Base-by-base conservation (phyloP, 2,113 vertebrate species). In the Actenoides lindsayi region DNA sequence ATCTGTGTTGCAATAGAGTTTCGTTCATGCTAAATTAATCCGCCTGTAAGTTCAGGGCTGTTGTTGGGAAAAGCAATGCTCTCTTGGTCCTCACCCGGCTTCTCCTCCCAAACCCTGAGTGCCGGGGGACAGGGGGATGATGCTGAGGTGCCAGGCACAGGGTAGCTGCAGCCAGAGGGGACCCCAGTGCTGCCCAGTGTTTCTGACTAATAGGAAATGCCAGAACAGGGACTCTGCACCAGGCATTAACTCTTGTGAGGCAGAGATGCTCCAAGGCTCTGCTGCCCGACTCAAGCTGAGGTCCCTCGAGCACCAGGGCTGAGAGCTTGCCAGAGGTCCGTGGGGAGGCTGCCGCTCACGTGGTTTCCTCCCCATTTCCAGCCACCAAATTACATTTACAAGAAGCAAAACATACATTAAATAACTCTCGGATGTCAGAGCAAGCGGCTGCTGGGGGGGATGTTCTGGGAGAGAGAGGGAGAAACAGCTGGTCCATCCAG, bases 401-500 rank as follows among this genome's bases (percentile, higher is more conserved):
- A 94, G 94, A 77, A 95, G 73, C 50, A 83, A 95, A 97, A 71
- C 42, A 64, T 87, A 81, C 76, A 93, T 93, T 78, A 94, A 96
- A 93, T 74, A 89, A 83, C 11, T 41, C 78, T 51, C 0, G 16
- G 81, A 84, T 93, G 92, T 87, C 95, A 88, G 80, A 89, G 73
- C 33, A 24, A 93, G 63, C 15, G 24, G 65, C 57, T 28, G 90
- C 93, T 75, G 67, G 16, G 90, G 78, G 93, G 79, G 82, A 77
- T 87, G 56, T 2, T 85, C 50, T 56, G 71, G 67, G 64, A 63
- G 19, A 64, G 76, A 73, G 69, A 44, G 48, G 41, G 67, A 85
- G 59, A 57, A 93, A 41, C 75, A 65, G 82, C 68, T 84, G 63
- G 10, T 68, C 64, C 4, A 0, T 44, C 46, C 64, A 16, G 71